Evolutionary conservation across 2,888 invertebrate species (phyloP), one percentile per base, ranked within the genome.

Genomic region (Coelinius sp.): DNA sequence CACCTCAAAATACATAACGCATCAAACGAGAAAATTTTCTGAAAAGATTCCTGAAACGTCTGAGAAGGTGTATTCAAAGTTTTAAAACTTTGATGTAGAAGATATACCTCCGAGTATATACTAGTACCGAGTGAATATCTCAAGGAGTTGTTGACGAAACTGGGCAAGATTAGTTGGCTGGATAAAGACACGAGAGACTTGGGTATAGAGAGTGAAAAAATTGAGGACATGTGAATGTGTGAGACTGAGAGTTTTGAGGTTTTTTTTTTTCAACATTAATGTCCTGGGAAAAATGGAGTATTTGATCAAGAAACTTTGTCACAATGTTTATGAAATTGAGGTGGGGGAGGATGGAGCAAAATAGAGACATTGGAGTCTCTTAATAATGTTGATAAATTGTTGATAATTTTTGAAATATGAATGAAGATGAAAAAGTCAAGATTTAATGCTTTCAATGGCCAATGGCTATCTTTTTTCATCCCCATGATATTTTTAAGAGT

Each of bases 1-100:
- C 20, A 35, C 27, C 59, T 25, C 31, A 17, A 8, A 59, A 59
- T 59, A 59, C 31, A 35, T 59, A 59, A 59, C 35, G 35, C 59
- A 20, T 59, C 27, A 14, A 8, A 31, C 7, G 35, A 10, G 10
- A 59, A 59, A 35, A n/a, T n/a, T n/a, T 31, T 35, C 17, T 59
- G 10, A 59, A 59, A 10, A 59, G 35, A 59, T 17, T 27, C 12
- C 20, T 10, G 10, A 27, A 59, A 59, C 56, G 27, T 56, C 7
- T 56, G 27, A 27, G 56, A 56, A 56, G 25, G 27, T 56, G 56
- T 56, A 20, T 27, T 17, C 31, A 35, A 59, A 35, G 31, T 59
- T n/a, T n/a, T 59, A 2, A 35, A 7, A 59, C 14, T 56, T 56
- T 17, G 31, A 7, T 35, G 59, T 35, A 35, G 31, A 31, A 27